These are phyloP conservation scores for Synergus umbraculus DNA, from an alignment of 2,888 invertebrate species.

Conservation along the genomic window DNA sequence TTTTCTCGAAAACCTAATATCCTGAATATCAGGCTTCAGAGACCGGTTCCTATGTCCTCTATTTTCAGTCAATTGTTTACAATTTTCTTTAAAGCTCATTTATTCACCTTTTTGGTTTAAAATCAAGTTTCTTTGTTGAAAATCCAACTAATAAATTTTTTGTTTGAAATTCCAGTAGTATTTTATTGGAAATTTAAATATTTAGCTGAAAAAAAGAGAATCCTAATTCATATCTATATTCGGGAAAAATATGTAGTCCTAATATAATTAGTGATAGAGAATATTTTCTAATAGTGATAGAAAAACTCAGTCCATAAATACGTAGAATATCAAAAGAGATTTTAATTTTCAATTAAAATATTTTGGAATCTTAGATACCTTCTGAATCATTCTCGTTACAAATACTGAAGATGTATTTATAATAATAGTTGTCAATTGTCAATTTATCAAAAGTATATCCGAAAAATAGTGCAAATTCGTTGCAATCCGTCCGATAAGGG, in stretches of 20 bases:
- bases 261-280: neutral
- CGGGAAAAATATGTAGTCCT: too few species aligned
- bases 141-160: too few species aligned
- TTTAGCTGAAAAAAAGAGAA: too few species aligned
- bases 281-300: neutral
- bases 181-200: too few species aligned
- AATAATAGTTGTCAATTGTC: neutral
- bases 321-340: neutral
- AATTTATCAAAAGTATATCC: slow-evolving; percentile 23
- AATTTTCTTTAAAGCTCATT: too few species aligned
- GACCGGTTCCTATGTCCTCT: too few species aligned
- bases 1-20: neutral
- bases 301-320: neutral
- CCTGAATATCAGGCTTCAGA: too few species aligned
- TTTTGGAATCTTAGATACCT: neutral
- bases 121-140: too few species aligned
- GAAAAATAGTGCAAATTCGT: slow-evolving; percentile 26
- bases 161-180: too few species aligned
- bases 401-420: neutral
- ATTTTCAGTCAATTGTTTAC: too few species aligned
- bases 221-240: too few species aligned
- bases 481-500: slow-evolving; percentile 19
- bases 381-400: neutral
- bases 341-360: neutral
- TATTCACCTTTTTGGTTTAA: too few species aligned